Conservation (phyloP, 2,113 vertebrate genomes). For the Sturnus vulgaris region DNA sequence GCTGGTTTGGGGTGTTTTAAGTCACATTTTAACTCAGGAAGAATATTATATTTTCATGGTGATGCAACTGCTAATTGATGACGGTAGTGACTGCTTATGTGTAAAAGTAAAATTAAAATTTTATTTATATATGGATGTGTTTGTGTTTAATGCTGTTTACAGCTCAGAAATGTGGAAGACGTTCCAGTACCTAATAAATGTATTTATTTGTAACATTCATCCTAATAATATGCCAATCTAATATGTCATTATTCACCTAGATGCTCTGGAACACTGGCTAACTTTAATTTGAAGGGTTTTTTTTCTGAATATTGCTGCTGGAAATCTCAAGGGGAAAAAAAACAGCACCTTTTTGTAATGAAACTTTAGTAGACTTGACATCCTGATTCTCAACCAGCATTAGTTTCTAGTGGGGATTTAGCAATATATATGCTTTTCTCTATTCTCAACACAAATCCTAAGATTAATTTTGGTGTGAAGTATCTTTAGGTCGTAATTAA, state of each 20-base stretch:
- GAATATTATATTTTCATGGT: neutral
- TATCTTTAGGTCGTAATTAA: slow-evolving; percentile 6
- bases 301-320: neutral
- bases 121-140: neutral
- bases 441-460: neutral
- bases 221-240: neutral
- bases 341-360: neutral
- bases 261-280: neutral
- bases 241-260: neutral
- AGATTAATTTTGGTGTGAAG: slow-evolving; percentile 29
- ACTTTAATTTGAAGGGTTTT: neutral
- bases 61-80: neutral
- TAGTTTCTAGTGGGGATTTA: slow-evolving; percentile 7
- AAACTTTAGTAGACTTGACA: neutral
- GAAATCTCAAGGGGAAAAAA: neutral
- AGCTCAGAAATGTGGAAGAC: neutral
- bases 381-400: neutral
- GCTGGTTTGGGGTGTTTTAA: neutral
- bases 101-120: neutral
- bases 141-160: neutral
- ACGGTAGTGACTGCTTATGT: neutral
- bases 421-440: neutral
- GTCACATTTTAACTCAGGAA: neutral
- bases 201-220: neutral
- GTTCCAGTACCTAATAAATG: neutral